phyloP scores from a whole-genome alignment of 2,797 vertebrate species.

The Sebastes flavidus region DNA sequence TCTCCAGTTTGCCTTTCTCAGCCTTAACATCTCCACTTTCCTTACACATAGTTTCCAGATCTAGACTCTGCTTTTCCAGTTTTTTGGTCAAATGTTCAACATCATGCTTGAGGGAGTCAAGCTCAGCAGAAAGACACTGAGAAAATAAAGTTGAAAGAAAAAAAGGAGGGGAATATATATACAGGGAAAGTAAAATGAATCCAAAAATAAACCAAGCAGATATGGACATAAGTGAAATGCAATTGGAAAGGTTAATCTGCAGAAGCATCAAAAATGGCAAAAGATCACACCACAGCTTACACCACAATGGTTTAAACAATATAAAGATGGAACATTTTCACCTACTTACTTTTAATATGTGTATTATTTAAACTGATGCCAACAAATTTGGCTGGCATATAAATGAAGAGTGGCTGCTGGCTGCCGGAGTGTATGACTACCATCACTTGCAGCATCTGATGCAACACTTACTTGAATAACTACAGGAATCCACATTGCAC shows the following conservation, averaged over 20 bases:
- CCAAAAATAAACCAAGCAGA: slow-evolving; percentile 86
- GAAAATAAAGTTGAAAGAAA: slow-evolving; percentile 80
- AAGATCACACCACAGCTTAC: slow-evolving; percentile 50
- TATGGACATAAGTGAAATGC: slow-evolving; percentile 69
- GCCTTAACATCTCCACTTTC: slow-evolving; percentile 83
- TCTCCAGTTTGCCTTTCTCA: slow-evolving; percentile 84
- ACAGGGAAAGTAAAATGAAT: slow-evolving; percentile 82
- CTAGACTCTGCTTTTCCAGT: slow-evolving; percentile 88
- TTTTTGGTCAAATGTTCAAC: slow-evolving; percentile 90
- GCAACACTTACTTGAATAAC: not conserved
- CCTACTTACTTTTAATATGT: not conserved
- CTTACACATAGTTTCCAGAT: slow-evolving; percentile 85
- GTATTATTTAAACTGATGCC: not conserved
- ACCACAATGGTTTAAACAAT: slow-evolving; percentile 33
- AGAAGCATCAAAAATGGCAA: slow-evolving; percentile 65
- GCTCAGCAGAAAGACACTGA: slow-evolving; percentile 93
- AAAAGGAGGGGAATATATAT: slow-evolving; percentile 49
- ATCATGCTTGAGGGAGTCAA: slow-evolving; percentile 92
- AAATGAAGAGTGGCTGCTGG: not conserved
- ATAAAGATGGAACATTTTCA: slow-evolving; percentile 59
- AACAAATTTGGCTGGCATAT: not conserved
- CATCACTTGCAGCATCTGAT: not conserved
- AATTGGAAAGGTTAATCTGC: slow-evolving; percentile 72
- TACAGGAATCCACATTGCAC: not conserved
- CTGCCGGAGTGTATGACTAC: not conserved